Evolutionary conservation across 2,888 invertebrate genomes (phyloP), one percentile per base, ranked within the genome.

Genomic region (Agrotis ipsilon): DNA sequence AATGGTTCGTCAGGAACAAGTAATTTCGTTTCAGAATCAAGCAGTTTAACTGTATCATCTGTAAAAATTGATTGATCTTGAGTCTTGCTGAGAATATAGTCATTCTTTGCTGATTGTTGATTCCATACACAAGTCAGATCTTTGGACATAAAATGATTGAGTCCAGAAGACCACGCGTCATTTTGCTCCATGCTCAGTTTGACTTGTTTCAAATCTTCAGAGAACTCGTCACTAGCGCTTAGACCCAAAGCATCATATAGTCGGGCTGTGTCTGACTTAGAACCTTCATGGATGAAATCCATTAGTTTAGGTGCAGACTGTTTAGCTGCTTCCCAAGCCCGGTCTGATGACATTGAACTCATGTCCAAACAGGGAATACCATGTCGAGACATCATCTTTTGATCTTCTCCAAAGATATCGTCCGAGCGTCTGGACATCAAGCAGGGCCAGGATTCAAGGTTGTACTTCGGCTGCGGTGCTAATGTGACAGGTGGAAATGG

Each of bases 271-370:
- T 96, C 95, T 16, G 96, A 95, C 78, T 96, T 96, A 14, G 94
- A 93, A 1, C 93, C 96, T 82, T 96, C 96, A 78, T 96, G 94
- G 68, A 96, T 92, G 51, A 94, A 95, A 87, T 96, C 95, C 90
- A 96, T 93, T 49, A 96, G 85, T 84, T 96, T 96, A 13, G 96
- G 96, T 24, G 96, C 96, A 5, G 96, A 94, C 80, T 95, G 94
- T 66, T 96, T 96, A 11, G 96, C 96, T 48, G 96, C 96, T 88
- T 96, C 96, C 96, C 96, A 96, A 51, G 96, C 96, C 14, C 94
- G 93, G 73, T 96, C 96, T 62, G 95, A 94, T 52, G 95, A 95
- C 89, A 95, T 91, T 21, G 93, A 91, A 77, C 85, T 92, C 68
- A 94, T 88, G 60, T 94, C 93, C 75, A 94, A 81, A 70, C 92